Percentiles rank a stretch among this genome's conserved stretches.
Conservation (phyloP, 2,797 vertebrate species). For the Falco rusticolus region DNA sequence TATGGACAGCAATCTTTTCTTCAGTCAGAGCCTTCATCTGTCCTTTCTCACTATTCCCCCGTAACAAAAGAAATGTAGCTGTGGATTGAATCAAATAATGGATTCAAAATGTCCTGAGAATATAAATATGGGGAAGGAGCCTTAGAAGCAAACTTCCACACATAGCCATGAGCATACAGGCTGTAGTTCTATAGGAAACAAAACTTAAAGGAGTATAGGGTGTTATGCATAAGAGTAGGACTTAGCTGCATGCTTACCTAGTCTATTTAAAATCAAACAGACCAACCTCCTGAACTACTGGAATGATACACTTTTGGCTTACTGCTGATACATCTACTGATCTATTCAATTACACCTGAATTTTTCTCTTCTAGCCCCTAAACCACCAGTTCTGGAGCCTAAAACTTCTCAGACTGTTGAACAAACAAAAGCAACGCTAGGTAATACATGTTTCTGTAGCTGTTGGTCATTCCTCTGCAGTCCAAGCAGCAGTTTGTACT, state of each 20-base stretch:
- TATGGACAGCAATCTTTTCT: neutral
- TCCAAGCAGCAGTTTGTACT: constrained; percentile 4
- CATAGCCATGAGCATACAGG: neutral
- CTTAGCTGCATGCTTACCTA: neutral
- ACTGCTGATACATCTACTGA: neutral
- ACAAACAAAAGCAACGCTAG: constrained; percentile 76
- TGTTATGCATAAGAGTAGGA: neutral
- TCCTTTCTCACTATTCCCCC: neutral
- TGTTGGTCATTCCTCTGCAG: constrained; percentile 27
- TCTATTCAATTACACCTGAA: neutral
- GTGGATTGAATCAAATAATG: neutral
- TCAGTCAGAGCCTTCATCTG: neutral
- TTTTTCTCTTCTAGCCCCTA: constrained; percentile 64
- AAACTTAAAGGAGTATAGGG: neutral
- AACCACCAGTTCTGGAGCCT: constrained; percentile 67
- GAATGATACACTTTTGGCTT: neutral
- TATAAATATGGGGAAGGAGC: neutral
- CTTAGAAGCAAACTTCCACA: neutral
- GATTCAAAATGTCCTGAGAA: neutral
- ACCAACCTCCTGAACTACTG: neutral
- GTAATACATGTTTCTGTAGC: constrained; percentile 71
- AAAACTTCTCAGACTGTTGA: constrained; percentile 76
- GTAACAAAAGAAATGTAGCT: neutral
- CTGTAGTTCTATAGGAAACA: neutral
- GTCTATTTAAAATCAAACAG: neutral